Evolutionary conservation across 2,888 invertebrate genomes (phyloP).

Genomic region (Stegana nigrithorax): DNA sequence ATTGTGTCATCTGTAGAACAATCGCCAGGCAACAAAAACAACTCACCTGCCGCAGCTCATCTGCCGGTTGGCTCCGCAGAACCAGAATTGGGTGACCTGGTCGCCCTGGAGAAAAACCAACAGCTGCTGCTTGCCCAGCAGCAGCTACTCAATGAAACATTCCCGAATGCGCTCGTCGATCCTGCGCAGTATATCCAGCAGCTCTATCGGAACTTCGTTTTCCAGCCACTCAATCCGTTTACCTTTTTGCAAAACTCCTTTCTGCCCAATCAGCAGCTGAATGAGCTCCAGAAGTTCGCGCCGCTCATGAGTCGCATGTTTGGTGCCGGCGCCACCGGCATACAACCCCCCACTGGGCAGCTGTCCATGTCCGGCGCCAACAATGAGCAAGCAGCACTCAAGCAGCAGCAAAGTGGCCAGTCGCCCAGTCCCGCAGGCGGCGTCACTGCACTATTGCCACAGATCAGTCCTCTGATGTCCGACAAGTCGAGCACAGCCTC

Average conservation of each 20-base stretch:
- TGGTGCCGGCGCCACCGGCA: conserved; percentile 21
- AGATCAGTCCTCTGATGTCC: conserved; percentile 38
- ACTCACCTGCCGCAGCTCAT: conserved; percentile 27
- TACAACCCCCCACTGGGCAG: background rate
- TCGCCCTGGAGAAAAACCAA: conserved; percentile 72
- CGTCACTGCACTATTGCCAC: conserved; percentile 29
- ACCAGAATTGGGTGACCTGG: conserved; percentile 49
- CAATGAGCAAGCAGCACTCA: background rate
- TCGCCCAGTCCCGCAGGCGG: conserved; percentile 10
- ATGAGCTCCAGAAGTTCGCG: conserved; percentile 73
- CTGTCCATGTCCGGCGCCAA: background rate
- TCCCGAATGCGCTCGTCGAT: conserved; percentile 61
- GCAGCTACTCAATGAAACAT: conserved; percentile 69
- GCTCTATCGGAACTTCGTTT: conserved; percentile 72
- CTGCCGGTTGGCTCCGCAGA: conserved; percentile 22
- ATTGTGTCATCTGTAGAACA: conserved; percentile 39
- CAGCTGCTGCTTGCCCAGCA: conserved; percentile 76
- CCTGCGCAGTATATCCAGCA: conserved; percentile 71
- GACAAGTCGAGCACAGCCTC: conserved; percentile 35
- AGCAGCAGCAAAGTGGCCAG: conserved; percentile 7
- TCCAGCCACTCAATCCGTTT: conserved; percentile 75
- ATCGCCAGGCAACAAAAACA: conserved; percentile 4
- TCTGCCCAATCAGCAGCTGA: conserved; percentile 63
- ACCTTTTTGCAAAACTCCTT: conserved; percentile 50
- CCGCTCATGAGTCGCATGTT: conserved; percentile 68